These are phyloP conservation scores for Drosophila kambysellisi DNA, from an alignment of 2,888 invertebrate genomes.

Conservation along the genomic window DNA sequence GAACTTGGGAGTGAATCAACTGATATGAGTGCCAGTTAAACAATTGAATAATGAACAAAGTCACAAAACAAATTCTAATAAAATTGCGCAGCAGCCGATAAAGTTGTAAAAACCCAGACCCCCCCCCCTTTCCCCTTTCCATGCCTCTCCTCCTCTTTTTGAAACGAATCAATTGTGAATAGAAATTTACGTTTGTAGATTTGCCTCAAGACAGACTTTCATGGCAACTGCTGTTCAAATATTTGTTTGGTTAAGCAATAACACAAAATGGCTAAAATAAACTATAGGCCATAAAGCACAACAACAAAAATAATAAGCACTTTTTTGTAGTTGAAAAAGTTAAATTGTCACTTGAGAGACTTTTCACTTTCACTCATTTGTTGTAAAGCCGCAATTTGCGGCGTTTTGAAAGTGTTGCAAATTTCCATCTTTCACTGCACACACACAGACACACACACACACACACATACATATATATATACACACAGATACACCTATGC, in stretches of 20 bases:
- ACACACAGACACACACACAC: conserved; percentile 29
- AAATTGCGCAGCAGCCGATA: conserved; percentile 35
- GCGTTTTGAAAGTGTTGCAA: conserved; percentile 65
- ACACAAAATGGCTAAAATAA: conserved; percentile 39
- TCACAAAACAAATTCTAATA: conserved; percentile 33
- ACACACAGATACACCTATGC: conserved; percentile 12
- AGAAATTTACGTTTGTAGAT: conserved; percentile 36
- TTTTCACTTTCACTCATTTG: conserved; percentile 80
- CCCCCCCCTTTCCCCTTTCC: neutral
- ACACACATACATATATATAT: conserved; percentile 26
- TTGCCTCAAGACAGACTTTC: conserved; percentile 22
- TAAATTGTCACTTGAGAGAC: conserved; percentile 75
- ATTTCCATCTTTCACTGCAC: conserved; percentile 67
- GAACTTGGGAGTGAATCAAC: conserved; percentile 26
- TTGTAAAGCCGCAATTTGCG: conserved; percentile 61
- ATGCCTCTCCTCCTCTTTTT: too few relatives aligned
- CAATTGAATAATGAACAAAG: conserved; percentile 25
- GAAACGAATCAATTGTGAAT: conserved; percentile 5
- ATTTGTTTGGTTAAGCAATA: conserved; percentile 39
- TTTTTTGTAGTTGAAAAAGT: conserved; percentile 46
- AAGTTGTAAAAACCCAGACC: neutral
- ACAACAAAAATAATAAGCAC: conserved; percentile 37
- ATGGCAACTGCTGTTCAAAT: conserved; percentile 58
- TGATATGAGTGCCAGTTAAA: conserved; percentile 27
- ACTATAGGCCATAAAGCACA: conserved; percentile 26